phyloP scores from a whole-genome alignment of 2,797 vertebrate genomes.

The Synanceia verrucosa region DNA sequence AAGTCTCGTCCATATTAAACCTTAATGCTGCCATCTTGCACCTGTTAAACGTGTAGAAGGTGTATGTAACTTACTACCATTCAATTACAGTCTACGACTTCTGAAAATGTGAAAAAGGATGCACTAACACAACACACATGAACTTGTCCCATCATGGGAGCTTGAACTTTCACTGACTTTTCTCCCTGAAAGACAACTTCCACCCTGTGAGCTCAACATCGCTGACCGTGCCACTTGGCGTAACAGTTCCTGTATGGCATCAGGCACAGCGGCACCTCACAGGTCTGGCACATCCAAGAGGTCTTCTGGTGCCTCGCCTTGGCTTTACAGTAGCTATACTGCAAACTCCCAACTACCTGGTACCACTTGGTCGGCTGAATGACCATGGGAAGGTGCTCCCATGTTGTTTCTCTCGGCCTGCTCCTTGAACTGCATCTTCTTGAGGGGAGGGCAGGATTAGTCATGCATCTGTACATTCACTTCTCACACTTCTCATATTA shows the following conservation, averaged over 20 bases:
- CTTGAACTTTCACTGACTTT: background rate
- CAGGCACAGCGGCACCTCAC: conserved; percentile 28
- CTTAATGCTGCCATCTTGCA: background rate
- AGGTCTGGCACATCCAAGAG: conserved; percentile 27
- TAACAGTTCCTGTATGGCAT: conserved; percentile 21
- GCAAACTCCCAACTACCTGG: background rate
- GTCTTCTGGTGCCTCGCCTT: conserved; percentile 1
- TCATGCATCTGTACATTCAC: too few species aligned
- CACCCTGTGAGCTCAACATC: background rate
- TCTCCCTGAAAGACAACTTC: background rate
- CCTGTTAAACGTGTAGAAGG: background rate
- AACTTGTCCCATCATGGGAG: background rate
- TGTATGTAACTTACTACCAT: background rate
- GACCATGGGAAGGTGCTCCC: conserved; percentile 14
- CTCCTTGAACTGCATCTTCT: background rate
- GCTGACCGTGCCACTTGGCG: conserved; percentile 7
- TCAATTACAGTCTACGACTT: background rate
- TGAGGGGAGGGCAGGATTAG: too few species aligned
- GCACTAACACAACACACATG: background rate
- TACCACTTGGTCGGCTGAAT: conserved; percentile 15
- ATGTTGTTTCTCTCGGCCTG: background rate
- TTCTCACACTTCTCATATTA: too few species aligned
- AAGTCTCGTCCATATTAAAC: background rate
- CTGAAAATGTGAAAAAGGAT: background rate
- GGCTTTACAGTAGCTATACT: conserved; percentile 4